A percentile compares a stretch with the other conserved stretches of the same genome.
These are phyloP conservation scores for Garrulus glandarius DNA, from an alignment of 2,797 vertebrate species.

Conservation along the genomic window DNA sequence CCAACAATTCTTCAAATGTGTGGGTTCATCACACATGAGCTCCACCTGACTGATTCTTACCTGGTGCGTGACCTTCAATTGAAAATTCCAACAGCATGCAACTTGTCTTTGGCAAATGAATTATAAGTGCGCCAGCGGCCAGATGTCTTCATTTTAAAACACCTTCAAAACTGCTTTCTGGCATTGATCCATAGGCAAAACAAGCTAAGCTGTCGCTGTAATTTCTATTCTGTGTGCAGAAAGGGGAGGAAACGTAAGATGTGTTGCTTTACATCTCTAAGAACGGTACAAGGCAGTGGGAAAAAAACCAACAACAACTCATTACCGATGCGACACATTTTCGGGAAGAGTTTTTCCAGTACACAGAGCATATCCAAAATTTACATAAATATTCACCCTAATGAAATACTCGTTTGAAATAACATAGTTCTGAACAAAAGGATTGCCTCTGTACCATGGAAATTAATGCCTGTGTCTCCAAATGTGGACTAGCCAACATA, in stretches of 20 bases:
- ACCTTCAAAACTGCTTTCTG: constrained; percentile 80
- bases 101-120: constrained; percentile 79
- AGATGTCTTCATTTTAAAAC: constrained; percentile 83
- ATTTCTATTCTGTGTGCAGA: constrained; percentile 69
- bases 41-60: constrained; percentile 74
- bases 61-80: constrained; percentile 76
- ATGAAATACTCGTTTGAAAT: constrained; percentile 48
- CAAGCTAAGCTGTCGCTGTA: constrained; percentile 73
- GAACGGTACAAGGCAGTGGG: neutral
- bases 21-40: constrained; percentile 37
- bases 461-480: constrained; percentile 11
- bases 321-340: constrained; percentile 42
- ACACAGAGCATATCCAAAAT: constrained; percentile 51
- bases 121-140: constrained; percentile 78
- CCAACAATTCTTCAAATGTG: constrained; percentile 34
- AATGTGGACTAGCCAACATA: constrained; percentile 13
- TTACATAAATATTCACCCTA: constrained; percentile 61
- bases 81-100: constrained; percentile 73
- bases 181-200: constrained; percentile 78
- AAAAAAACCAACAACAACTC: neutral
- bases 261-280: constrained; percentile 56
- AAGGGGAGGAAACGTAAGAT: constrained; percentile 51
- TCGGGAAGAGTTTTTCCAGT: constrained; percentile 60
- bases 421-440: constrained; percentile 65
- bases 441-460: constrained; percentile 57